phyloP scores from a whole-genome alignment of 2,113 vertebrate genomes.

The Halcyon senegalensis region DNA sequence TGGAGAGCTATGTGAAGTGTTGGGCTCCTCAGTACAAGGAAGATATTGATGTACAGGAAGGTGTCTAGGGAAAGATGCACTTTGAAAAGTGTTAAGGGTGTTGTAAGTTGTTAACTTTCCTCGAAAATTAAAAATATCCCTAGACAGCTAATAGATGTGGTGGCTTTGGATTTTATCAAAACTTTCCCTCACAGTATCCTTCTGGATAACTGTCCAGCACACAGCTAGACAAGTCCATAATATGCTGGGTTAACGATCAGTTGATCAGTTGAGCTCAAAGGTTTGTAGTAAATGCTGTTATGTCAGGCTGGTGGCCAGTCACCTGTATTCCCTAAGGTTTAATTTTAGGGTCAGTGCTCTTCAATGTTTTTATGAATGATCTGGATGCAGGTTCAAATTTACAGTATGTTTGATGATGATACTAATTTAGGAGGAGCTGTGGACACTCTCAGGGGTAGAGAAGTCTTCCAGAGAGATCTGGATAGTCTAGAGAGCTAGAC shows the following conservation, averaged over 20 bases:
- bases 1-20: neutral
- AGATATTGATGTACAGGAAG: neutral
- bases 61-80: neutral
- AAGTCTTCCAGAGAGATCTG: neutral
- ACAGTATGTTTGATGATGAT: neutral
- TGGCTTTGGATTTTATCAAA: neutral
- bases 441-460: neutral
- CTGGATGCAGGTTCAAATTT: neutral
- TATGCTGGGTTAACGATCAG: too few relatives aligned
- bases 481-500: neutral
- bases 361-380: neutral
- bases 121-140: neutral
- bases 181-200: neutral
- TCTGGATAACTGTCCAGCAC: too few relatives aligned
- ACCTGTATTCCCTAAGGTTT: neutral
- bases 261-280: neutral
- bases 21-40: neutral
- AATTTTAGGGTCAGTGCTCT: neutral
- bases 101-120: neutral
- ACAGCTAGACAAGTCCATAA: too few relatives aligned
- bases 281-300: too few relatives aligned
- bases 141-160: too few relatives aligned
- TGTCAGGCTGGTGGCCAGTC: neutral
- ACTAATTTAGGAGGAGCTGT: neutral
- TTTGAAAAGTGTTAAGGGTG: neutral